Evolutionary conservation across 2,113 vertebrate species (phyloP), one percentile per base, ranked within the genome.

Genomic region (Mixornis gularis): DNA sequence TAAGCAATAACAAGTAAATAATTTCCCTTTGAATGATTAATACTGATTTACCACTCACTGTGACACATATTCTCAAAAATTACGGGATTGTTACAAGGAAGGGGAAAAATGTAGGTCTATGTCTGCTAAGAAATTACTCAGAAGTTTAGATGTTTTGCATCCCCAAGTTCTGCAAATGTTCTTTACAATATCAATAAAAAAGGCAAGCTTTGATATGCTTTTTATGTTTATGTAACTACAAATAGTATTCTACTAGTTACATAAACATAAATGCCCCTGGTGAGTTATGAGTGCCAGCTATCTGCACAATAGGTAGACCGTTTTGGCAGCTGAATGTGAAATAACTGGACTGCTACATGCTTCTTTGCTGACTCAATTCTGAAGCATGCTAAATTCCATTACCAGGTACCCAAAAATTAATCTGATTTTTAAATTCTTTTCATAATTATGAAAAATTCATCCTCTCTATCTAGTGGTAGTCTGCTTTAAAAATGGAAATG

Each of bases 321-420:
- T 85, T 81, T 76, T 90, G 64, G 88, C 87, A 94, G 88, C 43
- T 79, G 38, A 68, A 73, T 46, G 25, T 24, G 59, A 56, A 24
- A 92, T 94, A 92, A 74, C 65, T 87, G 74, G 38, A 53, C 55
- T 79, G 46, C 48, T 83, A 79, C 63, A 25, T 24, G n/a, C 60
- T 48, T 91, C 71, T 79, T 69, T 88, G 64, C 83, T 93, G 72
- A 73, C 21, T 94, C 65, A 79, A n/a, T 78, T 87, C 65, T 86
- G 65, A 69, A 79, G 46, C 18, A 29, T 56, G 58, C 36, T 80
- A 81, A 70, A 62, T 85, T 89, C 79, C 65, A 77, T 72, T 88
- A 89, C 82, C 40, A 91, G n/a, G 38, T 79, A 74, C 64, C 30
- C 58, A 80, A 87, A 95, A 58, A 27, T 32, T 58, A 2, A 49